These are phyloP conservation scores for Astreopora myriophthalma DNA, from an alignment of 64 coral and sea anemone species.

Conservation along the genomic window DNA sequence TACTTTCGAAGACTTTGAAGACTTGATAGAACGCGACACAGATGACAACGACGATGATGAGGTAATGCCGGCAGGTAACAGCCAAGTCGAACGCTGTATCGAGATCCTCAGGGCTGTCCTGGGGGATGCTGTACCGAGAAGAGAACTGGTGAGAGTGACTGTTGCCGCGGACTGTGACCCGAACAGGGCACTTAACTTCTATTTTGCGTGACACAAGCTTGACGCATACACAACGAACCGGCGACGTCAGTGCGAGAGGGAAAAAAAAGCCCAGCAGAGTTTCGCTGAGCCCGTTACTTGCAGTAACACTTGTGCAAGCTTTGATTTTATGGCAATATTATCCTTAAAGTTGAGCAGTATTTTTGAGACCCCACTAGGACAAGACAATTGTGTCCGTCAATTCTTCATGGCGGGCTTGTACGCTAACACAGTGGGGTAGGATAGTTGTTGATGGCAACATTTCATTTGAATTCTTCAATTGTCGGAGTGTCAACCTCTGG, in stretches of 20 bases:
- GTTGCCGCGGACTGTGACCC: conserved; percentile 89
- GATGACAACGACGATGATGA: conserved; percentile 28
- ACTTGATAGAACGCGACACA: neutral
- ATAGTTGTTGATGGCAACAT: no score
- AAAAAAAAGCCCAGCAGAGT: no score
- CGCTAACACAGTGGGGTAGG: no score
- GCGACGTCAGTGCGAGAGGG: neutral
- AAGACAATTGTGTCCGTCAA: no score
- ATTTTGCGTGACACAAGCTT: conserved; percentile 57
- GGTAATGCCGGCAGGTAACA: conserved; percentile 19
- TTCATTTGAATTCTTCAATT: no score
- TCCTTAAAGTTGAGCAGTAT: no score
- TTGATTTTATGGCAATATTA: no score
- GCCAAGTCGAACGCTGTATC: conserved; percentile 69
- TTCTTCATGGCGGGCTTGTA: no score
- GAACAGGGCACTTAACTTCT: conserved; percentile 91
- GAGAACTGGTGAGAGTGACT: conserved; percentile 83
- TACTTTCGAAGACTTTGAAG: neutral
- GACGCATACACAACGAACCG: neutral
- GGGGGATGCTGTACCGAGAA: conserved; percentile 65
- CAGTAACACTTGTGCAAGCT: no score
- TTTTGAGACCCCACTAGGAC: no score
- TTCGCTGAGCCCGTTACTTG: no score
- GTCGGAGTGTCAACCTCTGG: no score
- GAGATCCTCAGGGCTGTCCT: conserved; percentile 63